These are phyloP conservation scores for Azorinus chamasolen DNA, from an alignment of 2,888 invertebrate species.

Conservation along the genomic window DNA sequence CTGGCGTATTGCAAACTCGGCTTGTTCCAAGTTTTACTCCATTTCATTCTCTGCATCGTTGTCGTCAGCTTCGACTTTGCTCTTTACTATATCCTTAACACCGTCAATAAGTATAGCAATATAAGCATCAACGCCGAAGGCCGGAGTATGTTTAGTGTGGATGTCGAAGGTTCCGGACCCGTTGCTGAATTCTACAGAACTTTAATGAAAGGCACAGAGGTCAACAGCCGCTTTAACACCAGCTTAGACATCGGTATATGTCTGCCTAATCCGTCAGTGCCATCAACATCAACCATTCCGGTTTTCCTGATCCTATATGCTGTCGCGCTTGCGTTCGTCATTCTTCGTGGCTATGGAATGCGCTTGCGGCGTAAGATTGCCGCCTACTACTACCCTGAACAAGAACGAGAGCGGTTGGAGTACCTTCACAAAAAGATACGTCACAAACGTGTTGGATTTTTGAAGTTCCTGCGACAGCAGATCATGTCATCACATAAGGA, in stretches of 20 bases:
- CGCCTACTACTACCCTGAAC: slow-evolving; percentile 66
- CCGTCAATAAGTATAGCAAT: slow-evolving; percentile 70
- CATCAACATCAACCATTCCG: slow-evolving; percentile 46
- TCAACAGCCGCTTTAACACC: slow-evolving; percentile 38
- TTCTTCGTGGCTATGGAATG: slow-evolving; percentile 64
- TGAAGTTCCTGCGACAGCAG: slow-evolving; percentile 60
- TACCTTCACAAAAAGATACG: slow-evolving; percentile 68
- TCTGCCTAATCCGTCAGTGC: slow-evolving; percentile 61
- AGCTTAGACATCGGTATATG: slow-evolving; percentile 60
- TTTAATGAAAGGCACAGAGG: slow-evolving; percentile 45
- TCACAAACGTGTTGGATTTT: slow-evolving; percentile 58
- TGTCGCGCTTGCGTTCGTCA: slow-evolving; percentile 51
- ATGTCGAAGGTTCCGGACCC: slow-evolving; percentile 62
- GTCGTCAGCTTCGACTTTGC: slow-evolving; percentile 75
- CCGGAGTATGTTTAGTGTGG: slow-evolving; percentile 27
- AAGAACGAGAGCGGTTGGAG: slow-evolving; percentile 58
- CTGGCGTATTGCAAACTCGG: slow-evolving; percentile 67
- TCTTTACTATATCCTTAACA: slow-evolving; percentile 75
- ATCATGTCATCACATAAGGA: slow-evolving; percentile 59
- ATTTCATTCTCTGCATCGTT: slow-evolving; percentile 68
- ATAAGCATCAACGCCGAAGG: slow-evolving; percentile 66
- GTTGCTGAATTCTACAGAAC: slow-evolving; percentile 56
- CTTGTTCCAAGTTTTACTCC: slow-evolving; percentile 68
- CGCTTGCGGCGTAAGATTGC: slow-evolving; percentile 61
- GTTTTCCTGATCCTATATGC: slow-evolving; percentile 57